A percentile compares a stretch with the other conserved stretches of the same genome.
phyloP scores from a whole-genome alignment of 1,140 invertebrate species.

The Neodiprion fabricii region DNA sequence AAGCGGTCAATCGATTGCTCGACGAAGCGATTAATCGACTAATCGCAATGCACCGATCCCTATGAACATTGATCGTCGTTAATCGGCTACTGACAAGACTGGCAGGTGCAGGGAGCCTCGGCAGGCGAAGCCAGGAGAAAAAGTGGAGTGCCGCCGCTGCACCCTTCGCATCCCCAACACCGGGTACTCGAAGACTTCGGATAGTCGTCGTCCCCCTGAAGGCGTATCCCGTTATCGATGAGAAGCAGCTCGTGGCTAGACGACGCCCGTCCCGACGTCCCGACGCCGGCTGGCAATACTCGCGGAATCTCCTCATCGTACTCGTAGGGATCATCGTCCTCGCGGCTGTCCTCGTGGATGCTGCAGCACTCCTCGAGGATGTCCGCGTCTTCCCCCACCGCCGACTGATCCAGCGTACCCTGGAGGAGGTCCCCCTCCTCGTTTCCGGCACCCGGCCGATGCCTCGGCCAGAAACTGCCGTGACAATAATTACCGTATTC shows the following conservation, averaged over 20 bases:
- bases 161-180: slow-evolving; percentile 44
- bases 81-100: slow-evolving; percentile 43
- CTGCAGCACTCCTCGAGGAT: slow-evolving; percentile 16
- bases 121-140: slow-evolving; percentile 51
- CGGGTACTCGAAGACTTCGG: slow-evolving; percentile 20
- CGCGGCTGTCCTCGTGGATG: slow-evolving; percentile 27
- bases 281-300: background rate
- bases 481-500: slow-evolving; percentile 9
- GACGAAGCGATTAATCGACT: too few relatives aligned
- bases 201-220: background rate
- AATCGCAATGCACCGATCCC: too few relatives aligned
- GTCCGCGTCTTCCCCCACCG: slow-evolving; percentile 11
- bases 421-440: slow-evolving; percentile 29
- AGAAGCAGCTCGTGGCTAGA: background rate
- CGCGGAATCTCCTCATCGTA: slow-evolving; percentile 62
- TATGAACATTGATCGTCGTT: too few relatives aligned
- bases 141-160: slow-evolving; percentile 40
- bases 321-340: slow-evolving; percentile 62
- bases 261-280: background rate
- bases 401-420: slow-evolving; percentile 27
- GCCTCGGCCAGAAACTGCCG: slow-evolving; percentile 25
- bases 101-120: slow-evolving; percentile 48
- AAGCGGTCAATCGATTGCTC: too few relatives aligned
- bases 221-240: background rate
- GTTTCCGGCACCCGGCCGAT: slow-evolving; percentile 29